phyloP scores from a whole-genome alignment of 2,113 vertebrate genomes.

The Cyanoliseus patagonus region DNA sequence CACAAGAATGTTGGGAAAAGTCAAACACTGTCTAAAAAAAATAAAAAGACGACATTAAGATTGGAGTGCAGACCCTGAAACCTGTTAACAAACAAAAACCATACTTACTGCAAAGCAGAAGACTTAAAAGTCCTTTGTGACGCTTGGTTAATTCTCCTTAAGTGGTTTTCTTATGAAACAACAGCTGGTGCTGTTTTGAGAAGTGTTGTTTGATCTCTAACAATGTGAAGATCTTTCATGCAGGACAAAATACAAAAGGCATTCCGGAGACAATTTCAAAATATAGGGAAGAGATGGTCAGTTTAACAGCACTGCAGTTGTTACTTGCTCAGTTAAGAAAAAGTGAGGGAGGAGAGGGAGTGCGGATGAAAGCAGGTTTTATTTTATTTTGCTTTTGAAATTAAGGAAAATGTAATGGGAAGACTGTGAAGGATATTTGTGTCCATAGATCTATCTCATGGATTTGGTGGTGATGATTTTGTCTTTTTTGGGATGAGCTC shows the following conservation, averaged over 20 bases:
- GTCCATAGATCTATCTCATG: background rate
- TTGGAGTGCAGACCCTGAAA: background rate
- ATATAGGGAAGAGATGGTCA: background rate
- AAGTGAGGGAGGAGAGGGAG: accelerated
- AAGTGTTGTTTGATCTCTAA: conserved; percentile 6
- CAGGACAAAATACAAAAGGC: conserved; percentile 1
- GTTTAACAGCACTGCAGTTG: background rate
- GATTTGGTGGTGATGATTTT: background rate
- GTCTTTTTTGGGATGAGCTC: background rate
- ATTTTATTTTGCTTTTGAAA: background rate
- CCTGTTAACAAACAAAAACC: background rate
- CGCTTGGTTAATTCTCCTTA: conserved; percentile 17
- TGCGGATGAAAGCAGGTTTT: background rate
- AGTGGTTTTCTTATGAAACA: conserved; percentile 4
- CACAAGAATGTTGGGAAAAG: background rate
- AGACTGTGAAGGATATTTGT: background rate
- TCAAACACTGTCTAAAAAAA: background rate
- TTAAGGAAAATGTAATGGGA: background rate
- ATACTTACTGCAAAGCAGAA: background rate
- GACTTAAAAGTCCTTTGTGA: background rate
- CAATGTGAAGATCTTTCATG: background rate
- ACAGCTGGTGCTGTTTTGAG: conserved; percentile 19
- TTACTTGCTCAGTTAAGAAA: background rate
- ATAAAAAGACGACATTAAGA: background rate
- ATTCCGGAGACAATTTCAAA: conserved; percentile 38